Conservation (phyloP, 2,797 vertebrate species). For the Huso huso region DNA sequence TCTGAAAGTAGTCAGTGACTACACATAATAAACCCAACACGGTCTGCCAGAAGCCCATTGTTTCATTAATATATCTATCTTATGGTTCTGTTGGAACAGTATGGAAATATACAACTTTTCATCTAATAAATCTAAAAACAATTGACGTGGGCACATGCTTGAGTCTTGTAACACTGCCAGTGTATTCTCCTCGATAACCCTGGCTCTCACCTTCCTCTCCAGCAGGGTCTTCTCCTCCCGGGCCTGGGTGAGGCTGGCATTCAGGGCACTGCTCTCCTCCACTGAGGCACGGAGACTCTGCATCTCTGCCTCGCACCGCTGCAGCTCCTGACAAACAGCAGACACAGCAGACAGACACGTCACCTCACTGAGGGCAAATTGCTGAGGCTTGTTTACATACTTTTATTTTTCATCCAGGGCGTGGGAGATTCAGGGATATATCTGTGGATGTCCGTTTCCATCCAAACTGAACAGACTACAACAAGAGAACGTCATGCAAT, state of each 20-base stretch:
- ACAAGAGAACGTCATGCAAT: not conserved
- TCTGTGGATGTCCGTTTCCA: not conserved
- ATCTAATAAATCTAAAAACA: not conserved
- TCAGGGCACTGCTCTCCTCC: slow-evolving; percentile 59
- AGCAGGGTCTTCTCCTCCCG: slow-evolving; percentile 64
- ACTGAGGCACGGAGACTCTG: slow-evolving; percentile 53
- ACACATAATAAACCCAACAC: too few relatives aligned
- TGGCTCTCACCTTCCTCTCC: slow-evolving; percentile 63
- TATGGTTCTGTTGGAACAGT: not conserved
- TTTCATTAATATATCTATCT: not conserved
- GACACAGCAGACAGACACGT: not conserved
- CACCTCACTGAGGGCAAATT: not conserved
- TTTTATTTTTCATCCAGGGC: too few relatives aligned
- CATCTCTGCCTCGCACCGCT: slow-evolving; percentile 62
- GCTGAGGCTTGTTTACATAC: not conserved
- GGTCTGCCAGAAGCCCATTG: too few relatives aligned
- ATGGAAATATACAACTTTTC: not conserved
- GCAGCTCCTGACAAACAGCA: slow-evolving; percentile 54
- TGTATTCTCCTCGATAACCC: too few relatives aligned
- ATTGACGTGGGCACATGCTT: not conserved
- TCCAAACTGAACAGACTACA: not conserved
- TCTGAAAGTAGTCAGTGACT: too few relatives aligned
- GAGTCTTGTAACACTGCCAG: too few relatives aligned
- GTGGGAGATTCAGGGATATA: not conserved
- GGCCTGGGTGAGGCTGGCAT: slow-evolving; percentile 58